A percentile compares a stretch with the other conserved stretches of the same genome.
These are phyloP conservation scores for Lasioglossum lativentre DNA, from an alignment of 2,888 invertebrate genomes.

Conservation along the genomic window DNA sequence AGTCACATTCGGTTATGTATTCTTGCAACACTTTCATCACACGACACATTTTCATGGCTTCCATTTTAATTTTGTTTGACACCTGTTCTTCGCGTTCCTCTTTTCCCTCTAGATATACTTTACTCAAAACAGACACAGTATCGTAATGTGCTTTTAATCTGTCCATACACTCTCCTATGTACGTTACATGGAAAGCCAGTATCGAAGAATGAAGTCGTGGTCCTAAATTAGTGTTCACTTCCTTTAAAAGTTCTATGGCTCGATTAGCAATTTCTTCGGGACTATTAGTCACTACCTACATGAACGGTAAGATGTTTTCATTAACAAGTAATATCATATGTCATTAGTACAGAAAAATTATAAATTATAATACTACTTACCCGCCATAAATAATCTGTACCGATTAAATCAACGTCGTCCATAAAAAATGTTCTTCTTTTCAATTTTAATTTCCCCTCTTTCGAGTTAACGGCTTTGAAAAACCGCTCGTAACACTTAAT, in stretches of 20 bases:
- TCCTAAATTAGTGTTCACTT: constrained; percentile 97
- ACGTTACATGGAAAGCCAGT: constrained; percentile 95
- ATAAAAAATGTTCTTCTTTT: constrained; percentile 94
- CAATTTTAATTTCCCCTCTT: constrained; percentile 95
- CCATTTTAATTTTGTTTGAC: constrained; percentile 86
- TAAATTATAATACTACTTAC: constrained; percentile 85
- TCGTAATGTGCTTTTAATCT: constrained; percentile 94
- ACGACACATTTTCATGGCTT: constrained; percentile 95
- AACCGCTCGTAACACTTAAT: constrained; percentile 96
- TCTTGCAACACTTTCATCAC: constrained; percentile 97
- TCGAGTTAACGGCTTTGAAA: constrained; percentile 97
- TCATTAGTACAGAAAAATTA: background rate
- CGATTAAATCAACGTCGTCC: constrained; percentile 97
- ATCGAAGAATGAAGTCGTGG: constrained; percentile 92
- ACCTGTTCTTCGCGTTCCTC: constrained; percentile 85
- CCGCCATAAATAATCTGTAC: constrained; percentile 98
- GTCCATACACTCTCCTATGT: constrained; percentile 96
- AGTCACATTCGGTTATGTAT: constrained; percentile 97
- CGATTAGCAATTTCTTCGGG: constrained; percentile 96
- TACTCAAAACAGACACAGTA: constrained; percentile 89
- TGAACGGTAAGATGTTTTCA: background rate
- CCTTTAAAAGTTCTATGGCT: constrained; percentile 95
- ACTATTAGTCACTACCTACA: constrained; percentile 93
- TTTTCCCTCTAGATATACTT: constrained; percentile 81
- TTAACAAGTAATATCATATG: background rate